Conservation (phyloP, 2,888 invertebrate genomes). For the Lasius fuliginosus region DNA sequence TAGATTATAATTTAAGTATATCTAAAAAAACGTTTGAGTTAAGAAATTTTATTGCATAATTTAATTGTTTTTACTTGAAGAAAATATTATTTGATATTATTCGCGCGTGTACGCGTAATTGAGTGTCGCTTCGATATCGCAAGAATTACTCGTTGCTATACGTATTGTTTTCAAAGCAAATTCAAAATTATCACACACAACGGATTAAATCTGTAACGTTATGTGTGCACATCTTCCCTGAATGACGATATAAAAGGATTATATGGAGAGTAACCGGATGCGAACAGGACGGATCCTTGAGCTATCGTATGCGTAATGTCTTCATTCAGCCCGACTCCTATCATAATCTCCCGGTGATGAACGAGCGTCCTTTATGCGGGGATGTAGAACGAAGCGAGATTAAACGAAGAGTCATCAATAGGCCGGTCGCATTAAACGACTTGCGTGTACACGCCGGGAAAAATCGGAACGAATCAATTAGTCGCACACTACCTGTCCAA, state of each 20-base stretch:
- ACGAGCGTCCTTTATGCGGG: slow-evolving; percentile 82
- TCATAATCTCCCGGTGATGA: slow-evolving; percentile 83
- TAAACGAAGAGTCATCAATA: slow-evolving; percentile 80
- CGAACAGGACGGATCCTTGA: slow-evolving; percentile 67
- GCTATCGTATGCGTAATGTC: slow-evolving; percentile 81
- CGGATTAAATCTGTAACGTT: slow-evolving; percentile 33
- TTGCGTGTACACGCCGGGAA: slow-evolving; percentile 23
- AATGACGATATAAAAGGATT: slow-evolving; percentile 48
- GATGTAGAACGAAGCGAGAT: slow-evolving; percentile 80
- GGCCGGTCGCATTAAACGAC: slow-evolving; percentile 68
- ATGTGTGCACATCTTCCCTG: background rate
- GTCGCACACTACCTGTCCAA: slow-evolving; percentile 48
- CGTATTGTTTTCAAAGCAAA: slow-evolving; percentile 48
- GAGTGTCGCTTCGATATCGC: background rate
- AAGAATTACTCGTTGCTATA: slow-evolving; percentile 22
- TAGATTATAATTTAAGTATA: background rate
- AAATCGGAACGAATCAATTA: slow-evolving; percentile 68
- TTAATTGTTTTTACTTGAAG: background rate
- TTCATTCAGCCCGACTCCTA: slow-evolving; percentile 81
- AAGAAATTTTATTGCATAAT: background rate
- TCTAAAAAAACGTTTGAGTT: background rate
- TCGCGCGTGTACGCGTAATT: background rate
- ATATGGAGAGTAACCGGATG: slow-evolving; percentile 45
- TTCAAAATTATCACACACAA: slow-evolving; percentile 18
- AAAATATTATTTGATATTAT: background rate